phyloP scores from a whole-genome alignment of 2,888 invertebrate species.

The Leptopilina drosophilae region DNA sequence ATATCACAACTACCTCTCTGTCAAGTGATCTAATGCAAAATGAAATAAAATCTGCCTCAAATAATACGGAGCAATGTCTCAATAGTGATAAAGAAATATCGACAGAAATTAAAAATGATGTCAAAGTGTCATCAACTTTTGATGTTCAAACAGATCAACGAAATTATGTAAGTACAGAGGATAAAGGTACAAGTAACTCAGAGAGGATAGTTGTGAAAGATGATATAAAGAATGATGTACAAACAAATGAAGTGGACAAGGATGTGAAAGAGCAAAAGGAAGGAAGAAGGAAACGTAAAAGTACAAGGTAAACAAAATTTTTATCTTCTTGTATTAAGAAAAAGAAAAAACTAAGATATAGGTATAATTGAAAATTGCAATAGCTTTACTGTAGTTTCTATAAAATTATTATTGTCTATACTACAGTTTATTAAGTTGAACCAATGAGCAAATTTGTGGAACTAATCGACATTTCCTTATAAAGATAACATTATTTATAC shows the following conservation, averaged over 20 bases:
- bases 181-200: neutral
- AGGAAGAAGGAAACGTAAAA: constrained; percentile 65
- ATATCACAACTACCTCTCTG: neutral
- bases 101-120: neutral
- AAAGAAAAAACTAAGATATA: neutral
- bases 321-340: neutral
- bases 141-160: neutral
- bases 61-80: neutral
- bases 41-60: neutral
- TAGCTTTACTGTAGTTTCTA: too few relatives aligned
- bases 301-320: constrained; percentile 58
- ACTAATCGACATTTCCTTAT: too few relatives aligned
- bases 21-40: neutral
- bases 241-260: neutral
- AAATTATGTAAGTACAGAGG: neutral
- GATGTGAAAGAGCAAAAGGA: constrained; percentile 50
- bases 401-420: too few relatives aligned
- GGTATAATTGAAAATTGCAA: too few relatives aligned
- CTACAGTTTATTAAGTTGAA: too few relatives aligned
- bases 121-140: neutral
- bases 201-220: neutral
- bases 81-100: neutral
- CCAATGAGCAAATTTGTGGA: too few relatives aligned
- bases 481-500: too few relatives aligned
- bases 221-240: neutral